Conservation (phyloP, 2,888 invertebrate genomes). For the Megastigmus dorsalis region DNA sequence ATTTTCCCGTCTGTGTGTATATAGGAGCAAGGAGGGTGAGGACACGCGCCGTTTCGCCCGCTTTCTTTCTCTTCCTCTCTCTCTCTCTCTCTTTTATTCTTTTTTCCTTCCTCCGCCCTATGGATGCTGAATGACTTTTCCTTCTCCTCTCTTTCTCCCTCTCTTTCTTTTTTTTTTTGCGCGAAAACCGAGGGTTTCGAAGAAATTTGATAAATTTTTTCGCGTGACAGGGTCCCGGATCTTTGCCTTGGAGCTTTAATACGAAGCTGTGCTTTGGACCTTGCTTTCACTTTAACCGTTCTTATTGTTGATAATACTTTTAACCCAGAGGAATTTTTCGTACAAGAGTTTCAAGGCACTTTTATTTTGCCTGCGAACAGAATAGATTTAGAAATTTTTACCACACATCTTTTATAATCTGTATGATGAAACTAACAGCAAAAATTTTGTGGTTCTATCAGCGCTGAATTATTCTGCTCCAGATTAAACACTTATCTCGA, state of each 20-base stretch:
- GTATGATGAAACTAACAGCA: too few species aligned
- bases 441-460: too few species aligned
- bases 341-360: too few species aligned
- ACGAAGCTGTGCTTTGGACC: constrained; percentile 2
- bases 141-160: constrained; percentile 1
- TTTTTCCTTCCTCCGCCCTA: background rate
- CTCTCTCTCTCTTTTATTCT: too few species aligned
- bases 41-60: constrained; percentile 20
- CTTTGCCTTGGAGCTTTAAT: too few species aligned
- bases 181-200: background rate
- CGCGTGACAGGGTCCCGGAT: background rate
- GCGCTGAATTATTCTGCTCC: too few species aligned
- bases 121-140: background rate
- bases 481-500: too few species aligned
- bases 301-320: constrained; percentile 9
- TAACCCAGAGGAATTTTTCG: too few species aligned
- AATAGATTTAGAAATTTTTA: too few species aligned
- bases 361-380: too few species aligned
- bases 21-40: constrained; percentile 6
- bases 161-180: background rate
- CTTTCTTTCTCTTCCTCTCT: background rate
- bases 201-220: constrained; percentile 37
- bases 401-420: too few species aligned
- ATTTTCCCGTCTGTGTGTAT: background rate
- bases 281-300: constrained; percentile 17